phyloP scores from a whole-genome alignment of 2,888 invertebrate species.

The Rhingia rostrata region DNA sequence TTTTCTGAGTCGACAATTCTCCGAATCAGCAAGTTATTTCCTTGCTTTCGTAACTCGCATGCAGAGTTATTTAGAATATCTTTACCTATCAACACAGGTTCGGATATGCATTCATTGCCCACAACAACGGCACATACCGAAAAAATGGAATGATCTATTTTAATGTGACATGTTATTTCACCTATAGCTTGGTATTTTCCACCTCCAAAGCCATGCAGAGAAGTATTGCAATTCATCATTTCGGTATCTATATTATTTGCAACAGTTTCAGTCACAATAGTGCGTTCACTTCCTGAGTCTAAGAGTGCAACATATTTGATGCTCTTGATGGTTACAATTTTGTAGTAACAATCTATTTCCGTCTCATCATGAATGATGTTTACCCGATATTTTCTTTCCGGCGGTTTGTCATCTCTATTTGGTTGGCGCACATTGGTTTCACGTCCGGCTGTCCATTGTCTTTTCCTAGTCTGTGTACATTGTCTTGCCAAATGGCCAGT shows the following conservation, averaged over 20 bases:
- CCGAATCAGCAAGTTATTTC: background rate
- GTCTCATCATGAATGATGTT: slow-evolving; percentile 15
- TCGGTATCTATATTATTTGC: background rate
- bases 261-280: slow-evolving; percentile 16
- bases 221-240: slow-evolving; percentile 2
- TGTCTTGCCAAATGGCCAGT: slow-evolving; percentile 21
- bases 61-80: slow-evolving; percentile 16
- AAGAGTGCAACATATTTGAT: slow-evolving; percentile 11
- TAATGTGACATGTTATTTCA: background rate
- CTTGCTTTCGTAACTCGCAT: slow-evolving; percentile 8
- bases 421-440: background rate
- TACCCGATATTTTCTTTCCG: background rate
- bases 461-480: slow-evolving; percentile 8
- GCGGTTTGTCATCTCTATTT: slow-evolving; percentile 5
- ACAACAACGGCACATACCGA: slow-evolving; percentile 20
- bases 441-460: background rate
- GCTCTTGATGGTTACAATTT: slow-evolving; percentile 16
- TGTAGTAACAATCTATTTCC: slow-evolving; percentile 26
- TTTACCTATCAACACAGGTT: slow-evolving; percentile 24
- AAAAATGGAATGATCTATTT: slow-evolving; percentile 27
- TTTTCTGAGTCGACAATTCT: background rate
- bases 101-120: background rate
- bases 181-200: slow-evolving; percentile 18
- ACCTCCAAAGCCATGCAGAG: slow-evolving; percentile 31
- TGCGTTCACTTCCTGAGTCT: slow-evolving; percentile 31